Percentiles rank a stretch among this genome's conserved stretches.
Conservation (phyloP, 2,888 invertebrate species). For the Myopa tessellatipennis region DNA sequence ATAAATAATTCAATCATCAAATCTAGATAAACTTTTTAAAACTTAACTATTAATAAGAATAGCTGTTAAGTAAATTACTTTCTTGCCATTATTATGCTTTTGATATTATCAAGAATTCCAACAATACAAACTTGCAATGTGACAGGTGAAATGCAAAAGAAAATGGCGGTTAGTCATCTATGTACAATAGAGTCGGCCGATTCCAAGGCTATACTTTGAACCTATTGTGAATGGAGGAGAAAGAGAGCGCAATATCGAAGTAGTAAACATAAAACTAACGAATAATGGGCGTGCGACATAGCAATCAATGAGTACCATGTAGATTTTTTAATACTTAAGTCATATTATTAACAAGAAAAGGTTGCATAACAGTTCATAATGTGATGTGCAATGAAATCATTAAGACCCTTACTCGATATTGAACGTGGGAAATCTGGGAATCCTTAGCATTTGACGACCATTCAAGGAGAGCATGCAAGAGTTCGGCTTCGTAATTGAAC, state of each 20-base stretch:
- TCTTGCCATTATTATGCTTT: neutral
- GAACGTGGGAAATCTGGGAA: neutral
- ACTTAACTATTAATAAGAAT: neutral
- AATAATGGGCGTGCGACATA: conserved; percentile 32
- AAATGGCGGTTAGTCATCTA: conserved; percentile 57
- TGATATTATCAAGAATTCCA: neutral
- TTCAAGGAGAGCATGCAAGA: neutral
- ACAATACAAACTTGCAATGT: conserved; percentile 34
- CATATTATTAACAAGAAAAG: conserved; percentile 26
- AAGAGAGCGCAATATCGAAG: conserved; percentile 20
- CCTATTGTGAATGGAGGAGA: neutral
- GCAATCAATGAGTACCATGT: conserved; percentile 4
- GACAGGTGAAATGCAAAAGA: conserved; percentile 51
- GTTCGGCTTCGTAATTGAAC: neutral
- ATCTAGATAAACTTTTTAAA: neutral
- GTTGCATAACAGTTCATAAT: conserved; percentile 13
- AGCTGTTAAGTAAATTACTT: neutral
- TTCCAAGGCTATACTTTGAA: conserved; percentile 7
- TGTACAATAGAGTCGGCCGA: conserved; percentile 41
- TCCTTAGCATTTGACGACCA: neutral
- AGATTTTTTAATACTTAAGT: conserved; percentile 16
- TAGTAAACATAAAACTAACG: conserved; percentile 6
- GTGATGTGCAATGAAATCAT: neutral
- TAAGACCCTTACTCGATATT: neutral
- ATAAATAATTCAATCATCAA: no score